Evolutionary conservation across 2,797 vertebrate genomes (phyloP), one percentile per base, ranked within the genome.

Genomic region (Rousettus madagascariensis): DNA sequence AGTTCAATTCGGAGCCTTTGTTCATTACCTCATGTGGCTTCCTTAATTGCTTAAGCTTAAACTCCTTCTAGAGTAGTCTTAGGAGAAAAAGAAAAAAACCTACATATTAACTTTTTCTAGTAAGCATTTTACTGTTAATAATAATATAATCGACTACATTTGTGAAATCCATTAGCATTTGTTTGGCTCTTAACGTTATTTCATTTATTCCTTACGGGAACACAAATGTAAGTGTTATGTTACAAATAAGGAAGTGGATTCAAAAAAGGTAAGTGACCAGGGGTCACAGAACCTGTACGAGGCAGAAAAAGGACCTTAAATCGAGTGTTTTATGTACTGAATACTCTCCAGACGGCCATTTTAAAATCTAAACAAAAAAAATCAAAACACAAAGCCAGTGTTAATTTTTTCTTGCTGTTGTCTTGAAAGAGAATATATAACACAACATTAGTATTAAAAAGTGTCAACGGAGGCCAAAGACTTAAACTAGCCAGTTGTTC

Each of bases 321-420:
- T 28, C 1, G 0, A 57, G 28, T 2, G 3, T 28, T 94, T 71
- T 71, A 30, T 51, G 63, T 78, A 33, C 43, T 61, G 49, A 90
- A 28, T 13, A 55, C 11, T 22, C 15, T n/a, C 30, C 26, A 41
- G 49, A 6, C 78, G 43, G 43, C 20, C 36, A 49, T 46, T 83
- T 92, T 63, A 49, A 88, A 95, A 90, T 86, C 30, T 15, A n/a
- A 9, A 75, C 66, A 65, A 5, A 19, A 78, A 95, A 78, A 95
- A 88, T 33, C 33, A 22, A 93, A 74, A 93, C 33, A 86, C 26
- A 43, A 66, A 77, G 15, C 36, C 49, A 57, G 15, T 19, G 20
- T 69, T 66, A 36, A 6, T 72, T 86, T 51, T 90, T 72, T 57
- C 51, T 86, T 92, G 28, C 30, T 90, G 15, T 36, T 61, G 57